Evolutionary conservation across 2,888 invertebrate genomes (phyloP), one percentile per base, ranked within the genome.

Genomic region (Euzophera pinguis): DNA sequence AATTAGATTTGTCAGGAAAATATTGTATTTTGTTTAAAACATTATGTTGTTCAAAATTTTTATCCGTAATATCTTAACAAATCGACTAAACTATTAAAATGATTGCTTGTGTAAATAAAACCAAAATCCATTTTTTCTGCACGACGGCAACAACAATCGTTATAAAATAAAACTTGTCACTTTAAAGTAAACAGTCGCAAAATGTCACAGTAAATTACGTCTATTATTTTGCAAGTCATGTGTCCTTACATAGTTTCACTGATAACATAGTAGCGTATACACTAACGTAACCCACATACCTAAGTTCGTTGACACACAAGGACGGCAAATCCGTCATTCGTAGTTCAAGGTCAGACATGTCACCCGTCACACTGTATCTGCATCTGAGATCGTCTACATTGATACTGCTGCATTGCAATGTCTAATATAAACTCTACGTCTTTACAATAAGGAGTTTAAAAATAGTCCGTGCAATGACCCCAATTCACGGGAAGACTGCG

Each of bases 341-440:
- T 65, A 70, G 84, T 85, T 84, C 88, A 89, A 88, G 89, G 89
- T 80, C 82, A 82, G 14, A 9, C 81, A 70, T 75, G 73, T 68
- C 64, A 74, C 74, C 77, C 78, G 84, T 78, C 83, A 80, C 76
- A 79, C 78, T 69, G 66, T 81, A 83, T 85, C 85, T 86, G 84
- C 84, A 85, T 84, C 84, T 84, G 82, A 73, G 85, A 87, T 87
- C 82, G 80, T 84, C 86, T 78, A 84, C 83, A 76, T 78, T 80
- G 84, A 85, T 85, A 84, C 65, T 60, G 43, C 43, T 12, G 64
- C 58, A 56, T 54, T 73, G 70, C 74, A 78, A 58, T 64, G 60
- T 47, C 67, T 66, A 87, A 67, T 79, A 61, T 73, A 57, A 65
- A 76, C 82, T 71, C 70, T 87, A 78, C 69, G 57, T 63, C 73